Evolutionary conservation across 2,888 invertebrate species (phyloP), one percentile per base, ranked within the genome.

Genomic region (Panzeria rudis): DNA sequence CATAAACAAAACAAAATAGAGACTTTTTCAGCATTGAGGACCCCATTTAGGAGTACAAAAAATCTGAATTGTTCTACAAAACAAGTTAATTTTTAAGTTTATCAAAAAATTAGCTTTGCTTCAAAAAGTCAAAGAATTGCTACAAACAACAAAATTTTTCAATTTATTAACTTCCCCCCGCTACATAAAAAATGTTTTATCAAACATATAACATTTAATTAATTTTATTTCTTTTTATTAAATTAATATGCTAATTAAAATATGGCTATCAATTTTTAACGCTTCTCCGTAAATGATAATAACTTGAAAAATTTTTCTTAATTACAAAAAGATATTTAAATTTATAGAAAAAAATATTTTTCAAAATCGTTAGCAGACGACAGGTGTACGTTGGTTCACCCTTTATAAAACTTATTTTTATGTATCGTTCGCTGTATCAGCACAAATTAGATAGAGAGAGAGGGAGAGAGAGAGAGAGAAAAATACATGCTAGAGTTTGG

Each of bases 351-450:
- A 29, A 56, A n/a, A 23, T 4, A 7, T 41, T 32, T 44, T 75
- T n/a, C n/a, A 3, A 11, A 54, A 77, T 5, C 6, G 9, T 9
- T 35, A 35, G 9, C n/a, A 9, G 11, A 20, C 56, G 52, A 76
- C 84, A 84, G 75, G 76, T 84, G 84, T 64, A 32, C 20, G 7
- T 23, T 20, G 2, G 38, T 29, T 47, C 11, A 9, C 2, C 7
- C 13, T 59, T 20, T 32, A 72, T 35, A 72, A 61, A 3, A 61
- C 32, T 29, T n/a, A 25, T 44, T 56, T 29, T 50, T 41, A 52
- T 35, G 56, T 47, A 35, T 56, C 69, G 29, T 29, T n/a, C n/a
- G 17, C 5, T 50, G 56, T 61, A 68, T 41, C 54, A 73, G 25
- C n/a, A 44, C 17, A 68, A 41, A 32, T 47, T 47, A 47, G 1